These are phyloP conservation scores for Cephus sareptanus DNA, from an alignment of 2,888 invertebrate species.

Conservation along the genomic window DNA sequence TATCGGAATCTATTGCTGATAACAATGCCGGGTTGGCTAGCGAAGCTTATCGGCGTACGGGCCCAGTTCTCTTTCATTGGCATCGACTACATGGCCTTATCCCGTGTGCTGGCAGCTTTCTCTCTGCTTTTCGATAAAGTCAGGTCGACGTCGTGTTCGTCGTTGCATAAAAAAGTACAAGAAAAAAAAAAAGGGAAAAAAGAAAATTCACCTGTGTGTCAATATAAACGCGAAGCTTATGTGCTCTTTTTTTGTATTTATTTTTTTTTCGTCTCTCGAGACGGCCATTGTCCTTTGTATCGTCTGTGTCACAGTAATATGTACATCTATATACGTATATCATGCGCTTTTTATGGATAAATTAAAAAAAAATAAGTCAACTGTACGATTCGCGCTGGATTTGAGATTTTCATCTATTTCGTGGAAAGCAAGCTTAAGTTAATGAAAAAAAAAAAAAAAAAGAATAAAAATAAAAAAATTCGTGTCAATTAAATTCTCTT, in stretches of 20 bases:
- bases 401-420: not conserved
- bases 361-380: not conserved
- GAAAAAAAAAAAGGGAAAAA: not conserved
- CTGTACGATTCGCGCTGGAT: not conserved
- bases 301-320: not conserved
- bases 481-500: not conserved
- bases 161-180: not conserved
- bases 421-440: not conserved
- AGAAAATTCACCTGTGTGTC: not conserved
- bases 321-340: not conserved
- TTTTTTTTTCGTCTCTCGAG: not conserved
- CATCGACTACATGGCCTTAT: not conserved
- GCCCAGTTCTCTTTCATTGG: not conserved
- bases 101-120: not conserved
- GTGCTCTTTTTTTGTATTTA: not conserved
- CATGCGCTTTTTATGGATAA: not conserved
- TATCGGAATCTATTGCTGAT: conserved; percentile 54
- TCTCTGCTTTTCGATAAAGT: not conserved
- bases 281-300: not conserved
- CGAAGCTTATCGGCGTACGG: conserved; percentile 2
- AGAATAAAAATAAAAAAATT: not conserved
- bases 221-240: not conserved
- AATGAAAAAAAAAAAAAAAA: not conserved
- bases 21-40: conserved; percentile 27
- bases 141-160: conserved; percentile 6